Evolutionary conservation across 2,888 invertebrate genomes (phyloP).

Genomic region (Euplexia lucipara): DNA sequence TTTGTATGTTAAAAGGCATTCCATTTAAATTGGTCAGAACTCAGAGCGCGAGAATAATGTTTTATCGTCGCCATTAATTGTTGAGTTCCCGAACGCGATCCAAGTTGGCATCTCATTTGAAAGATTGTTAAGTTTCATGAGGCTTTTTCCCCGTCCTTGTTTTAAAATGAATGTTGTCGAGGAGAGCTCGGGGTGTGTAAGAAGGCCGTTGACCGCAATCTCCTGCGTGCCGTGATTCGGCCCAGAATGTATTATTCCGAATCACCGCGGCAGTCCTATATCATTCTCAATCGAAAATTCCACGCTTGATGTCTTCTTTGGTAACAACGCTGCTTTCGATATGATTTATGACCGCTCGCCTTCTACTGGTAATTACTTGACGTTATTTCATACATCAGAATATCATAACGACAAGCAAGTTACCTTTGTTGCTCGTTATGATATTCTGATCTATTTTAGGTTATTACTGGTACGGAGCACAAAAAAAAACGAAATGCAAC

Average conservation of each 20-base stretch:
- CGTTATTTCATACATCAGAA: constrained; percentile 70
- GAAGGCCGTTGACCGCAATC: constrained; percentile 85
- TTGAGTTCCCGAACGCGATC: constrained; percentile 61
- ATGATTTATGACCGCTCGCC: constrained; percentile 81
- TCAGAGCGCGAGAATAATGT: constrained; percentile 66
- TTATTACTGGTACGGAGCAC: neutral
- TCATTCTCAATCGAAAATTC: constrained; percentile 86
- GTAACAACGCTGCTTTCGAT: constrained; percentile 83
- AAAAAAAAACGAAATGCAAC: constrained; percentile 24
- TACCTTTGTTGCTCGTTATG: constrained; percentile 50
- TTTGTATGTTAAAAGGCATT: constrained; percentile 55
- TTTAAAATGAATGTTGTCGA: constrained; percentile 72
- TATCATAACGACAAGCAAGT: too few species aligned
- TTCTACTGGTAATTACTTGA: constrained; percentile 75
- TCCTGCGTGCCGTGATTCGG: constrained; percentile 79
- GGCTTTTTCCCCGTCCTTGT: constrained; percentile 76
- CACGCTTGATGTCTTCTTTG: constrained; percentile 86
- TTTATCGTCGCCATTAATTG: constrained; percentile 72
- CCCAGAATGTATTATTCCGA: constrained; percentile 86
- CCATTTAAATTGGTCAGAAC: constrained; percentile 64
- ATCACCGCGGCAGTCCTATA: constrained; percentile 82
- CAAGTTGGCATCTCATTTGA: constrained; percentile 72
- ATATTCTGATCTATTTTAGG: constrained; percentile 37
- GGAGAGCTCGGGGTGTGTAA: constrained; percentile 73
- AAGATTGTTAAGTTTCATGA: constrained; percentile 74